phyloP scores from a whole-genome alignment of 2,113 vertebrate species.

The Colaptes auratus region DNA sequence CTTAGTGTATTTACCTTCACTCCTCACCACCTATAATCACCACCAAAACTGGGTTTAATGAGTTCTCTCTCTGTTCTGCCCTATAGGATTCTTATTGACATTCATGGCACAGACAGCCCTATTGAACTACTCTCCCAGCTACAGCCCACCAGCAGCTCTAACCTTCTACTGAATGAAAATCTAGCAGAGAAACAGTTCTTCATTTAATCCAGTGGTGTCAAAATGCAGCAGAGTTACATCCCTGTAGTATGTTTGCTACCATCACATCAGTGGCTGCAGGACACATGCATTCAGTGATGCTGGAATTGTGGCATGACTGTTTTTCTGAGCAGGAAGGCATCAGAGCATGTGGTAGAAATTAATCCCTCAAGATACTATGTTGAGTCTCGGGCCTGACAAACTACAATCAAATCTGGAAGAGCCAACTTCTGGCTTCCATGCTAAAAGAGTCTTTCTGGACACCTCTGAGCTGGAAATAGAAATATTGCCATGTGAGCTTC shows the following conservation, averaged over 20 bases:
- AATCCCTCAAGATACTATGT: background rate
- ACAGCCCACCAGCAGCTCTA: background rate
- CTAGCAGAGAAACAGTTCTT: background rate
- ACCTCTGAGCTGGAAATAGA: background rate
- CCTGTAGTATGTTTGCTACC: fast-evolving
- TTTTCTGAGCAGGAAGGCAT: background rate
- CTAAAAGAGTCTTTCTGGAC: background rate
- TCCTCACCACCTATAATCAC: background rate
- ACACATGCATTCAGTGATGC: background rate
- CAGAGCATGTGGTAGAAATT: background rate
- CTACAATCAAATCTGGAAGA: background rate
- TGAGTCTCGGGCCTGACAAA: background rate
- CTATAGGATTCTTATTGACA: background rate
- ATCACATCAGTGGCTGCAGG: background rate
- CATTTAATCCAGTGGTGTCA: background rate
- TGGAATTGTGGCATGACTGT: background rate
- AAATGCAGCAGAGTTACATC: background rate
- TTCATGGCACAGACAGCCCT: background rate
- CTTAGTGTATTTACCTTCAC: background rate
- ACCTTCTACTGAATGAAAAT: background rate
- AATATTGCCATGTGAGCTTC: background rate
- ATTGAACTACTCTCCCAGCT: background rate
- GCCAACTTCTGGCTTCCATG: background rate
- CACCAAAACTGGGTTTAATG: background rate
- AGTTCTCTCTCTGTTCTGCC: background rate